A percentile compares a stretch with the other conserved stretches of the same genome.
Conservation (phyloP, 2,888 invertebrate genomes). For the Chloroclysta siterata region DNA sequence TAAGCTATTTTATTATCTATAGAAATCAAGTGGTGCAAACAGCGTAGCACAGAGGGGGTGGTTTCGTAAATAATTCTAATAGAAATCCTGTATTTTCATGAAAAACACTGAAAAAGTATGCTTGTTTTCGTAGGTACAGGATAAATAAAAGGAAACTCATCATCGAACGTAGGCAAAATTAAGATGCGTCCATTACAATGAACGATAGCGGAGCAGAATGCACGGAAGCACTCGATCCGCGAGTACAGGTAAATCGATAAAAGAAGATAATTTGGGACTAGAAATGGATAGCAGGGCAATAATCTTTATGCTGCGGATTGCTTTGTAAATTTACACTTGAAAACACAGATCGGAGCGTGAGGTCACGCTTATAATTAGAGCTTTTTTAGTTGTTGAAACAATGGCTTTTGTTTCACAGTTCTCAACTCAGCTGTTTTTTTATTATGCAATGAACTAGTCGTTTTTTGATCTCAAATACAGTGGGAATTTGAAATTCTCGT, state of each 20-base stretch:
- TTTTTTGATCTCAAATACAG: not conserved
- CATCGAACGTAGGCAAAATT: conserved; percentile 45
- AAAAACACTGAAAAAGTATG: conserved; percentile 19
- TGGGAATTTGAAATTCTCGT: not conserved
- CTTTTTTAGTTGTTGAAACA: conserved; percentile 22
- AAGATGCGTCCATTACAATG: conserved; percentile 79
- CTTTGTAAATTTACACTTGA: not conserved
- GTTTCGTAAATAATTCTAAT: not conserved
- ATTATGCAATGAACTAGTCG: conserved; percentile 28
- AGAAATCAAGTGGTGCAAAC: too few species aligned
- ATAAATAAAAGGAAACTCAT: conserved; percentile 5
- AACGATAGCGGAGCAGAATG: conserved; percentile 85
- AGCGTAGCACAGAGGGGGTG: not conserved
- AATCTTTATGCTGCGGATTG: not conserved
- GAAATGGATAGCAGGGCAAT: conserved; percentile 16
- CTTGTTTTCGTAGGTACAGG: conserved; percentile 8
- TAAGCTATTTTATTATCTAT: too few species aligned
- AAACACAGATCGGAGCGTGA: conserved; percentile 16
- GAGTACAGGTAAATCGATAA: conserved; percentile 89
- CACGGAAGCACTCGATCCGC: conserved; percentile 91
- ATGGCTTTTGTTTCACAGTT: conserved; percentile 32
- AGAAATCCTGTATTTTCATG: conserved; percentile 1
- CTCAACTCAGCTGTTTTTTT: conserved; percentile 35
- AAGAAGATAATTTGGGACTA: conserved; percentile 45
- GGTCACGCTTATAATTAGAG: conserved; percentile 19